phyloP scores from a whole-genome alignment of 1,140 invertebrate species.

The Brachionus paranguensis region DNA sequence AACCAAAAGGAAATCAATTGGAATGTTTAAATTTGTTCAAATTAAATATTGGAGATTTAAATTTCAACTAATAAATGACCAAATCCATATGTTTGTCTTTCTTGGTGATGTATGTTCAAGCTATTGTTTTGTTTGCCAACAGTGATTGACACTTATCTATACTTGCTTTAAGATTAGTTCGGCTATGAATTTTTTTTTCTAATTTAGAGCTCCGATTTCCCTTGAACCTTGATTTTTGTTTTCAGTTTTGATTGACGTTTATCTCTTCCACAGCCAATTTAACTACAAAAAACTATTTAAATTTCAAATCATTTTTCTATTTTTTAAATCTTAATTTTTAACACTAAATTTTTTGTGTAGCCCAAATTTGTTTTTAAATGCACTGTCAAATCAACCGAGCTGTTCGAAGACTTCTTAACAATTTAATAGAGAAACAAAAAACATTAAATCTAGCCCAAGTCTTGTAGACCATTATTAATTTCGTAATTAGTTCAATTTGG shows the following conservation, averaged over 20 bases:
- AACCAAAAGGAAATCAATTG: slow-evolving; percentile 14
- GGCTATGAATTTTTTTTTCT: neutral
- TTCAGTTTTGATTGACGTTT: neutral
- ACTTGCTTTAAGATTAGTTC: neutral
- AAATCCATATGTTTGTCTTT: neutral
- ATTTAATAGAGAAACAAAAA: neutral
- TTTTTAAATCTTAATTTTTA: neutral
- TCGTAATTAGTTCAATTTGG: neutral
- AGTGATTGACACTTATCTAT: slow-evolving; percentile 25
- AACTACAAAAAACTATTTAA: neutral
- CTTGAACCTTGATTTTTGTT: neutral
- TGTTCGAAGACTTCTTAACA: neutral
- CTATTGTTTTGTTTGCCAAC: neutral
- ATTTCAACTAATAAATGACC: slow-evolving; percentile 12
- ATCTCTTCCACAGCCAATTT: neutral
- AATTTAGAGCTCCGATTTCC: neutral
- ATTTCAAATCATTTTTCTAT: neutral
- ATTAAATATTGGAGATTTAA: neutral
- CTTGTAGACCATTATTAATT: neutral
- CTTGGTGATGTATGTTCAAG: neutral
- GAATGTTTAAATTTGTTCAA: neutral
- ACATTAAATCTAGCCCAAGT: neutral
- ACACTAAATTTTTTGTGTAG: neutral
- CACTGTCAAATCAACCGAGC: neutral
- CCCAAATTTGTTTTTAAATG: neutral